Percentiles rank a stretch among this genome's conserved stretches.
Conservation (phyloP, 2,888 invertebrate species). For the Arrhopalites spinosus region DNA sequence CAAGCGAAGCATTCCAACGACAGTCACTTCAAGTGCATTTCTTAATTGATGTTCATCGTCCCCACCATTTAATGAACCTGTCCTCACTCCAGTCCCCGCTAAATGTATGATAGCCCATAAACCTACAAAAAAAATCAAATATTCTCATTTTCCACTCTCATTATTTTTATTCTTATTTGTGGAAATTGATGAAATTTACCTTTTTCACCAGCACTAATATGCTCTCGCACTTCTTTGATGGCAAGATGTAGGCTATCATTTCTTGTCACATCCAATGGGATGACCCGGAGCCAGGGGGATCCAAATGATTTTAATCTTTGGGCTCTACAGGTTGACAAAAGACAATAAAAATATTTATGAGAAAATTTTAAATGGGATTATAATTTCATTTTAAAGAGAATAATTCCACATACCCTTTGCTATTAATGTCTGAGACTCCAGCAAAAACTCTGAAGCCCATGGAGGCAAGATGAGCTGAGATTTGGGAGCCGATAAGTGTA, state of each 20-base stretch:
- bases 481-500: constrained; percentile 51
- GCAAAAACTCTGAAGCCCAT: constrained; percentile 53
- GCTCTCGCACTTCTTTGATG: constrained; percentile 50
- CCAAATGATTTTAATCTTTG: constrained; percentile 44
- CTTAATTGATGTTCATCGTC: constrained; percentile 55
- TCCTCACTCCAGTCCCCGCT: constrained; percentile 64
- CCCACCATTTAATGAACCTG: constrained; percentile 45
- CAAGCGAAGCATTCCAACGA: constrained; percentile 53
- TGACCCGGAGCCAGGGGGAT: constrained; percentile 53
- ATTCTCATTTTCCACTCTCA: neutral
- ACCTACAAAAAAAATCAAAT: constrained; percentile 63
- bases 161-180: neutral
- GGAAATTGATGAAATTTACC: too few species aligned
- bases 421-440: constrained; percentile 51
- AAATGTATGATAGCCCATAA: constrained; percentile 84
- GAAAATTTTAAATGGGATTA: neutral
- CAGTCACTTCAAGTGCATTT: constrained; percentile 54
- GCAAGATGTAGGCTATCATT: constrained; percentile 49
- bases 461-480: constrained; percentile 48
- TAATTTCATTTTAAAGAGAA: constrained; percentile 4
- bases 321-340: neutral
- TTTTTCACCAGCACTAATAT: constrained; percentile 54
- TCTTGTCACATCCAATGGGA: constrained; percentile 52
- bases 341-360: neutral
- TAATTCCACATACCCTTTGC: too few species aligned